Evolutionary conservation across 2,113 vertebrate genomes (phyloP), one percentile per base, ranked within the genome.

Genomic region (Corythornis vintsioides): DNA sequence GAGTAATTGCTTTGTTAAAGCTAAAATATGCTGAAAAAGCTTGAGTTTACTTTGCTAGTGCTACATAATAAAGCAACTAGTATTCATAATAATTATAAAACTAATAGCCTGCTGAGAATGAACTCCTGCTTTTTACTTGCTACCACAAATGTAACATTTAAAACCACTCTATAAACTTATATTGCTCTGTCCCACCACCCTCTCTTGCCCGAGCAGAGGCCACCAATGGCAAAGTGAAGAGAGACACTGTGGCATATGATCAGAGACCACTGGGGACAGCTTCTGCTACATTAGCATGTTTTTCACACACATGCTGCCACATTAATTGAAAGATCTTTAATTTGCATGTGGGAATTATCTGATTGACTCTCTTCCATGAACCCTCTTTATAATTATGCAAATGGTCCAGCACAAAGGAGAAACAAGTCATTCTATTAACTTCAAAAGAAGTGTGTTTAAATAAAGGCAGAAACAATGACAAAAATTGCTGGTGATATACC

Each of bases 301-400:
- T 84, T 96, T 94, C 94, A 96, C 81, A 87, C 67, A 52, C 47
- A 2, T 92, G 69, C 89, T 86, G 80, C 88, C 80, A 70, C 79
- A 70, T 92, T 92, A 91, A 92, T 92, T 93, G 92, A 94, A 94
- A 96, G 89, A 90, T 96, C 89, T 88, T 89, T 80, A 89, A 88
- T 97, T 96, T 96, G 80, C 95, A 86, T 91, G 83, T 91, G 92
- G 88, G 95, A 96, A 94, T 96, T 94, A 92, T 94, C 95, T 96
- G 84, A 95, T 57, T 50, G 85, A 96, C 78, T 93, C 11, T 76
- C 35, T 96, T 97, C 69, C 64, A 66, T 86, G 92, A 97, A 76
- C 74, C 57, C 79, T 92, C 88, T 94, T 94, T 85, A 65, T 96
- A 95, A 95, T 93, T 91, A 96, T 92, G 92, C 83, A 95, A 95